A percentile compares a stretch with the other conserved stretches of the same genome.
These are phyloP conservation scores for Felis catus DNA, from an alignment of 2,113 vertebrate species.

Conservation along the genomic window F.catus_Fca126_mat1.0 CM031412.1:41832001-41832500, in stretches of 20 bases:
- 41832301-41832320: not conserved
- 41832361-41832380: not conserved
- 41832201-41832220: not conserved
- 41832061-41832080: not conserved
- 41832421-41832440: not conserved
- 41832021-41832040: not conserved
- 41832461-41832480: not conserved
- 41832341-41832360: not conserved
- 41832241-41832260: not conserved
- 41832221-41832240: constrained; percentile 25
- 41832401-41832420: not conserved
- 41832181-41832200: not conserved
- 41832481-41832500: not conserved
- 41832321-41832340: not conserved
- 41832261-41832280: not conserved
- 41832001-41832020: not conserved
- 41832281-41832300: not conserved
- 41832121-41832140: not conserved
- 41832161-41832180: not conserved
- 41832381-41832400: not conserved
- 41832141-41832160: not conserved
- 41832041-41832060: not conserved
- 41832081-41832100: not conserved
- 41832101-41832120: not conserved
- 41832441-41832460: not conserved